A percentile compares a stretch with the other conserved stretches of the same genome.
phyloP scores from a whole-genome alignment of 1,140 invertebrate genomes.

The Meloidogyne hapla region DNA sequence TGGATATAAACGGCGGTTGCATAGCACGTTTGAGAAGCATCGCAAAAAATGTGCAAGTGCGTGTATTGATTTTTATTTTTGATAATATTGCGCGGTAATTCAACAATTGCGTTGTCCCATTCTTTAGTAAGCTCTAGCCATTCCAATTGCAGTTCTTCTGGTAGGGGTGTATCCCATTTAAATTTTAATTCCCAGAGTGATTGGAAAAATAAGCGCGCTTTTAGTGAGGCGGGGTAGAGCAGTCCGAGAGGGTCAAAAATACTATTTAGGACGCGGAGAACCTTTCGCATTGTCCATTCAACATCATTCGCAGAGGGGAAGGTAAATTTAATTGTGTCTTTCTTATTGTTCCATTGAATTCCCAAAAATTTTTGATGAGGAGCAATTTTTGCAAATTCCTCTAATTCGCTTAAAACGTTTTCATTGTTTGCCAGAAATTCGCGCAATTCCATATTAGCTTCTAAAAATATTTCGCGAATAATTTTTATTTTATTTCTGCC shows the following conservation, averaged over 20 bases:
- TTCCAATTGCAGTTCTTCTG: no score
- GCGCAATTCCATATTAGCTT: conserved; percentile 19
- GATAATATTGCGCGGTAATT: not conserved
- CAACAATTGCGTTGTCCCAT: not conserved
- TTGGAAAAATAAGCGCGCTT: conserved; percentile 17
- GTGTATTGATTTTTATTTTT: not conserved
- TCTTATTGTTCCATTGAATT: not conserved
- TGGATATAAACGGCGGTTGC: not conserved
- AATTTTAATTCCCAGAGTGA: conserved; percentile 5
- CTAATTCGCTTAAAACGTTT: conserved; percentile 10
- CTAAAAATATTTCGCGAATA: conserved; percentile 15
- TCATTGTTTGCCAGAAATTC: conserved; percentile 26
- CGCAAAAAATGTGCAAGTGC: conserved; percentile 6
- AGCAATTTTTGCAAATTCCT: not conserved
- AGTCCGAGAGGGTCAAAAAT: conserved; percentile 22
- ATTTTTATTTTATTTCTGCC: conserved; percentile 9
- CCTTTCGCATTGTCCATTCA: conserved; percentile 18
- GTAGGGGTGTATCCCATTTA: no score
- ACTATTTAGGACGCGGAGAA: not conserved
- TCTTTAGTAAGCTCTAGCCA: not conserved
- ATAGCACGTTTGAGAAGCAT: not conserved
- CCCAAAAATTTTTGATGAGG: conserved; percentile 14
- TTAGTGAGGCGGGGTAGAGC: conserved; percentile 8
- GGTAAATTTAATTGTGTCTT: conserved; percentile 24
- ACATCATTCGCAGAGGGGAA: not conserved